Evolutionary conservation across 2,113 vertebrate genomes (phyloP).

Genomic region (Arvicanthis niloticus): DNA sequence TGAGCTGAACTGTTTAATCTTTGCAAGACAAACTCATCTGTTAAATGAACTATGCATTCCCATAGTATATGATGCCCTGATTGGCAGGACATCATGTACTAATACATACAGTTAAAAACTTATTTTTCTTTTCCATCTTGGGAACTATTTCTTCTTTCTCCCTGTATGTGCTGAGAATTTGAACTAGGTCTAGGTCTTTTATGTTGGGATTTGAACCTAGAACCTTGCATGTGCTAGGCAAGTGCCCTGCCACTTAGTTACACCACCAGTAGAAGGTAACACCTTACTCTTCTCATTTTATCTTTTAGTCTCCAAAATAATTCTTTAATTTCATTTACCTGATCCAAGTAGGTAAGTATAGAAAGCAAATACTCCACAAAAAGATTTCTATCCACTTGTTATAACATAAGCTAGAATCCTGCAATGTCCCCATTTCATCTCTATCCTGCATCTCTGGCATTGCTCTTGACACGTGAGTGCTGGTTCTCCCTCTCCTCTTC

Average conservation of each 20-base stretch:
- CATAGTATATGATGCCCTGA: background rate
- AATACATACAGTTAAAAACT: background rate
- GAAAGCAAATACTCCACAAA: background rate
- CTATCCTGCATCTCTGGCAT: background rate
- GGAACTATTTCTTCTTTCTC: background rate
- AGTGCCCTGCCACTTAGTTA: background rate
- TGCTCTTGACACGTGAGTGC: background rate
- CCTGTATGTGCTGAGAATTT: background rate
- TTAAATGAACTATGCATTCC: background rate
- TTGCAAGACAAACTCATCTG: constrained; percentile 44
- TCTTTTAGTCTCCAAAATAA: background rate
- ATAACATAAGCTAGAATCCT: background rate
- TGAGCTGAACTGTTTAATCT: background rate
- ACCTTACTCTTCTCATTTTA: background rate
- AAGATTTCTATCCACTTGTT: background rate
- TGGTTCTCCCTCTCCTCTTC: background rate
- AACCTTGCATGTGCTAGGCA: background rate
- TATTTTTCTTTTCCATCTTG: too few relatives aligned
- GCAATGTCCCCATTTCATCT: background rate
- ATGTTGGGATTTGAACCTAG: background rate
- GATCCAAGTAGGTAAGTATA: background rate
- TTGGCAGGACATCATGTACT: background rate
- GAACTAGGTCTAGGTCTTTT: background rate
- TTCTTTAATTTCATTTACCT: background rate
- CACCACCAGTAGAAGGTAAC: background rate